phyloP scores from a whole-genome alignment of 2,888 invertebrate species.

The Gari tellinella region DNA sequence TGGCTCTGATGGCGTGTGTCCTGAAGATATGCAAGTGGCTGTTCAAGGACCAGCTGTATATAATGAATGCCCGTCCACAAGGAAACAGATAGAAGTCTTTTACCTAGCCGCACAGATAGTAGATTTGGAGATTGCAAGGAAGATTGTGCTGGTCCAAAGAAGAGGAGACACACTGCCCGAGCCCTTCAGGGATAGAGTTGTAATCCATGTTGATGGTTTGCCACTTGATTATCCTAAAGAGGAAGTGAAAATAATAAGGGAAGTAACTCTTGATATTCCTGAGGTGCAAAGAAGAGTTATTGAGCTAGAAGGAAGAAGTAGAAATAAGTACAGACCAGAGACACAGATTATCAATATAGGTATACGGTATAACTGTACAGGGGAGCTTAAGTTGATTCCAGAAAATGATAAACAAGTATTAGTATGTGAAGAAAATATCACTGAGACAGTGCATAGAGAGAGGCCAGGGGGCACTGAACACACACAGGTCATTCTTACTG shows the following conservation, averaged over 20 bases:
- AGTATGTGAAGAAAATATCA: conserved; percentile 27
- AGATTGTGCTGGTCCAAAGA: conserved; percentile 29
- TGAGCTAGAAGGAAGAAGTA: conserved; percentile 34
- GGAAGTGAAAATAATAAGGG: conserved; percentile 24
- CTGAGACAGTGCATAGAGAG: too few relatives aligned
- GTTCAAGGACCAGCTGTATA: conserved; percentile 34
- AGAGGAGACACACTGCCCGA: conserved; percentile 49
- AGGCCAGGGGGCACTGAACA: neutral
- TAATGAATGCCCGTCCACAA: conserved; percentile 21
- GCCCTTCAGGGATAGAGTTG: conserved; percentile 27
- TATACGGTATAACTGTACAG: conserved; percentile 31
- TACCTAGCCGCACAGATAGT: conserved; percentile 38
- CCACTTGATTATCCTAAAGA: conserved; percentile 13
- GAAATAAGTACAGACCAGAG: conserved; percentile 21
- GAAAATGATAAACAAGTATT: conserved; percentile 24
- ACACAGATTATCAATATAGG: conserved; percentile 52
- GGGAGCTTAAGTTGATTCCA: conserved; percentile 23
- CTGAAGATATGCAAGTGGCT: conserved; percentile 23
- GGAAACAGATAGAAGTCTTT: conserved; percentile 24
- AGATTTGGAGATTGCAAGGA: conserved; percentile 40
- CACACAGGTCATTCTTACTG: neutral
- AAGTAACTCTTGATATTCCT: conserved; percentile 19
- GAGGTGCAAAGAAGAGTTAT: conserved; percentile 20
- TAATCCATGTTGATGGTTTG: conserved; percentile 46
- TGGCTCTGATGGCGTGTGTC: conserved; percentile 37